A percentile compares a stretch with the other conserved stretches of the same genome.
These are phyloP conservation scores for Apocheima hispidaria DNA, from an alignment of 2,888 invertebrate species.

Conservation along the genomic window DNA sequence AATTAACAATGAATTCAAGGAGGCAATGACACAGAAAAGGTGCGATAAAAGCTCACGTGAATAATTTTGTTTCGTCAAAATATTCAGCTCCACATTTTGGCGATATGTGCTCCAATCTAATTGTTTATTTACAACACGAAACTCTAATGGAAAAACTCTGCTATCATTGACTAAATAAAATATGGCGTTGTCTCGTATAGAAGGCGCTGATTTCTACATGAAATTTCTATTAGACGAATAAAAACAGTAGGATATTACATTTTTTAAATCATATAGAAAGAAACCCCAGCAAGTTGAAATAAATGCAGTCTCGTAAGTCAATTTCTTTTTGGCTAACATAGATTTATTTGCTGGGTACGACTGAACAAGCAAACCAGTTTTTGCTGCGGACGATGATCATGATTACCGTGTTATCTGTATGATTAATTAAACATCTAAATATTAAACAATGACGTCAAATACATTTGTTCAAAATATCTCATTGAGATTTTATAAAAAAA, in stretches of 20 bases:
- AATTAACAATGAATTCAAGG: conserved; percentile 27
- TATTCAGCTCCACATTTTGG: conserved; percentile 35
- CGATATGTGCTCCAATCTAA: conserved; percentile 32
- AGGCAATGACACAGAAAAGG: conserved; percentile 15
- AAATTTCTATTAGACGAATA: conserved; percentile 38
- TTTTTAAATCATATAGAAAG: no score
- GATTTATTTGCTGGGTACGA: no score
- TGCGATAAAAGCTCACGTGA: conserved; percentile 34
- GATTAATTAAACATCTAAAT: no score
- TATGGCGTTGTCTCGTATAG: conserved; percentile 43
- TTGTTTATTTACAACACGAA: conserved; percentile 48
- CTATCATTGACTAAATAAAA: conserved; percentile 49
- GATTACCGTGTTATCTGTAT: no score
- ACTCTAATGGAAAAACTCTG: conserved; percentile 50
- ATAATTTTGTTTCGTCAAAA: conserved; percentile 45
- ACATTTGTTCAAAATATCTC: no score
- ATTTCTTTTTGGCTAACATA: no score
- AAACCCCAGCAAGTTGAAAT: no score
- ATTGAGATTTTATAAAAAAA: no score
- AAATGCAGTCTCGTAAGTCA: no score
- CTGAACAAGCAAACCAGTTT: no score
- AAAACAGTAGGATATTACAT: conserved; percentile 34
- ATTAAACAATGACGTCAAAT: no score
- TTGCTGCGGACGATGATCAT: no score
- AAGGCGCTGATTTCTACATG: conserved; percentile 40